Conservation (phyloP, 2,113 vertebrate species). For the Syngnathus typhle region DNA sequence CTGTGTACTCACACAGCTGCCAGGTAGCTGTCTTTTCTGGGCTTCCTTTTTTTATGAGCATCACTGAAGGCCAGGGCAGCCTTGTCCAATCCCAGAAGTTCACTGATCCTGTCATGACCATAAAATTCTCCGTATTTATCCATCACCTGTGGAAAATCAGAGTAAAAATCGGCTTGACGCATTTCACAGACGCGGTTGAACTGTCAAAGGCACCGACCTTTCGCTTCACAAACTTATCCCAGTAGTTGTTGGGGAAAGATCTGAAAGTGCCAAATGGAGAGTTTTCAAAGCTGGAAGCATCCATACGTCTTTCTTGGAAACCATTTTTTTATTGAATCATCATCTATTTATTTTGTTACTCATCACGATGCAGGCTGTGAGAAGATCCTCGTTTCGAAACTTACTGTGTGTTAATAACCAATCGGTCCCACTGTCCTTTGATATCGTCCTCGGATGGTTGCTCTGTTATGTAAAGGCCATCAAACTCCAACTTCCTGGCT, state of each 20-base stretch:
- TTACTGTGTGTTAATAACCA: slow-evolving; percentile 97
- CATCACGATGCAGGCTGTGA: background rate
- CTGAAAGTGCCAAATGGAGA: slow-evolving; percentile 64
- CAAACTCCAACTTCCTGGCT: slow-evolving; percentile 93
- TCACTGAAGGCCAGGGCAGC: slow-evolving; percentile 93
- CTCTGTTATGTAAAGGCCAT: slow-evolving; percentile 93
- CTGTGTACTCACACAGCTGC: slow-evolving; percentile 82
- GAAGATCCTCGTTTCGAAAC: slow-evolving; percentile 49
- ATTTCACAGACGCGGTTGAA: background rate
- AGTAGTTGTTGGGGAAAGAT: slow-evolving; percentile 97
- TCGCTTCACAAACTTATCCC: slow-evolving; percentile 96
- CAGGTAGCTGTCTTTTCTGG: slow-evolving; percentile 89
- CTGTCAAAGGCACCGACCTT: slow-evolving; percentile 62
- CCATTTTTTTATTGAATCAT: too few species aligned
- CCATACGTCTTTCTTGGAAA: background rate
- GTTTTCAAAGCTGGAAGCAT: background rate
- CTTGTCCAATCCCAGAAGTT: slow-evolving; percentile 92
- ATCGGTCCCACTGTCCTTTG: slow-evolving; percentile 95
- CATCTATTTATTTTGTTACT: too few species aligned
- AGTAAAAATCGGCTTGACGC: background rate
- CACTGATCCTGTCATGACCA: slow-evolving; percentile 91
- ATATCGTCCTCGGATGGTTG: slow-evolving; percentile 97
- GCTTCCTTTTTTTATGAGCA: slow-evolving; percentile 88
- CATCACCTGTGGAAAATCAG: slow-evolving; percentile 81
- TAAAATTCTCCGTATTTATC: slow-evolving; percentile 98